phyloP scores from a whole-genome alignment of 2,113 vertebrate species.

The Carlito syrichta region DNA sequence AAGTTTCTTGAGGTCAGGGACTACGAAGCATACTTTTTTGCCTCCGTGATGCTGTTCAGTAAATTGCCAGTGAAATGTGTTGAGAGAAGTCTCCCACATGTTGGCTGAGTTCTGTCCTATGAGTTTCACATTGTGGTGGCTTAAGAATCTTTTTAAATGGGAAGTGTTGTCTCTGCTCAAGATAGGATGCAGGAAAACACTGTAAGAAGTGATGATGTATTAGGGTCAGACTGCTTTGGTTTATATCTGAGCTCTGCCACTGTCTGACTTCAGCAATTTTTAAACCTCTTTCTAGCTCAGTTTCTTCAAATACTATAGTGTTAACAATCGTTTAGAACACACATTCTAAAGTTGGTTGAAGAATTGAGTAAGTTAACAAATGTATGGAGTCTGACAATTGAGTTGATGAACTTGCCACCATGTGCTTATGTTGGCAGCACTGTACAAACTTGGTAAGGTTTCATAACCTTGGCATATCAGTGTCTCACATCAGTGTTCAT shows the following conservation, averaged over 20 bases:
- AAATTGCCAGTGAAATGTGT: background rate
- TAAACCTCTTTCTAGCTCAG: background rate
- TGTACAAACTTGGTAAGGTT: no score
- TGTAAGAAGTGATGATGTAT: background rate
- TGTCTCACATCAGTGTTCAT: no score
- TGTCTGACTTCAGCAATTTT: background rate
- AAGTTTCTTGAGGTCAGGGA: background rate
- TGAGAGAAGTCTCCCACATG: background rate
- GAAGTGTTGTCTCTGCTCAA: background rate
- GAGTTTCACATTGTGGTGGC: background rate
- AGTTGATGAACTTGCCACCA: no score
- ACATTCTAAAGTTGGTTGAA: background rate
- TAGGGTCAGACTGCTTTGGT: background rate
- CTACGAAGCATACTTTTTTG: background rate
- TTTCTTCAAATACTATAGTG: background rate
- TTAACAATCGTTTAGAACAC: background rate
- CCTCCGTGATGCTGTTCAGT: background rate
- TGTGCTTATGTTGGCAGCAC: no score
- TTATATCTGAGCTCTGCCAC: background rate
- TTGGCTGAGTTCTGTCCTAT: background rate
- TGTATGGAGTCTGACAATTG: no score
- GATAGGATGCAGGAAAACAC: background rate
- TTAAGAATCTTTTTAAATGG: background rate
- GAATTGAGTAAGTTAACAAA: background rate
- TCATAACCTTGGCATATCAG: no score